Evolutionary conservation across 2,888 invertebrate species (phyloP), one percentile per base, ranked within the genome.

Genomic region (Pristionchus mayeri): DNA sequence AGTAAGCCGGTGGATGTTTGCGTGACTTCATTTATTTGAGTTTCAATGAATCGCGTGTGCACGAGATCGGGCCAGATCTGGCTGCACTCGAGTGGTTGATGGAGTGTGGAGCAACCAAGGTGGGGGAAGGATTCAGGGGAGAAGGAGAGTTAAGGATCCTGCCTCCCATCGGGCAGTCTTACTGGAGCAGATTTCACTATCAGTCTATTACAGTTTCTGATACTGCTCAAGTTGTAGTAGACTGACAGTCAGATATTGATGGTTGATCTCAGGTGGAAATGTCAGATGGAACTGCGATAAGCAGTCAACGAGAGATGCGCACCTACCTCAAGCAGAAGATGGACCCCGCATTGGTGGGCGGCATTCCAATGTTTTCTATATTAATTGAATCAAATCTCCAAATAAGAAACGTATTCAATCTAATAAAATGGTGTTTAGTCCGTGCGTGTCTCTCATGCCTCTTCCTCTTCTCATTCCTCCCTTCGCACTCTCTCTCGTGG

Each of bases 71-170:
- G 7, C 92, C 92, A 0, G 92, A 92, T 81, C 86, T 92, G 37
- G 90, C 92, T 1, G 92, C 91, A 80, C 86, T 92, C 11, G 91
- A 92, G 85, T 92, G 92, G 92, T 85, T 91, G 24, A 91, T 92
- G 92, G 89, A 92, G 52, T 90, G 90, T 57, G 92, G 92, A 13
- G 86, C 91, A 11, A 90, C 91, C 3, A 80, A 85, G 54, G 91
- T 92, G 40, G n/a, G 48, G n/a, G 52, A n/a, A 67, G 76, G 54
- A 88, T 89, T 67, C 3, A 57, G 57, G 24, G 11, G 24, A 2
- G 57, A 24, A 57, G 57, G 27, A 60, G 30, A 24, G 57, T 0
- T 1, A 24, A 16, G 60, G 27, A 13, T 60, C 27, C 60, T 24
- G 60, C 24, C 24, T 57, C 9, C 57, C 11, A 1, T 57, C 57